Evolutionary conservation across 2,113 vertebrate species (phyloP), one percentile per base, ranked within the genome.

Genomic region (Crotophaga sulcirostris): DNA sequence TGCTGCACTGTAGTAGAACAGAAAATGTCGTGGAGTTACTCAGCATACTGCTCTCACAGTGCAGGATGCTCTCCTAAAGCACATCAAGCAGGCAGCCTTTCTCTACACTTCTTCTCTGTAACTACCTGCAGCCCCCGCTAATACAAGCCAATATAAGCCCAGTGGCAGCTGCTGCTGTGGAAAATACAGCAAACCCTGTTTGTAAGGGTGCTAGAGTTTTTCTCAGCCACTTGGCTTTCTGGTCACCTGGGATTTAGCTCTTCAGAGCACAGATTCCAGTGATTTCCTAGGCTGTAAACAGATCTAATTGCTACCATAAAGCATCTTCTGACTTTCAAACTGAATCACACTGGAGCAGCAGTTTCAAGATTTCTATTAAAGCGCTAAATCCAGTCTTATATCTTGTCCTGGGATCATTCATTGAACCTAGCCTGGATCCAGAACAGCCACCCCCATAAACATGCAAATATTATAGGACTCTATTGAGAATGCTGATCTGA

Each of bases 21-120:
- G 47, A 36, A 20, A 29, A 16, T 0, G 2, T 10, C 2, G 0
- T 4, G 68, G 55, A 24, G 45, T 49, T 60, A 34, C 84, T 81
- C 68, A 44, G 68, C 29, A 56, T 16, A 0, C 23, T 11, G 49
- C 56, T 91, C 28, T 14, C 1, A 0, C 38, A 24, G 63, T 4
- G 3, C 47, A 49, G 9, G 49, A 9, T 4, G 3, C 42, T 72
- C 10, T 54, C 7, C 23, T 1, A 16, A n/a, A n/a, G 68, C 79
- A 49, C n/a, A 28, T 2, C 40, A 63, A 47, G 7, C 44, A 7
- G 49, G 31, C 76, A n/a, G 66, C 63, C 24, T 51, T 26, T 49
- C 58, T 25, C 28, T 3, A 68, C 8, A 0, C 52, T 7, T 66
- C 60, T 60, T 10, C 72, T 49, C 64, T 2, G 0, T 5, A 9